Conservation (phyloP, 2,113 vertebrate species). For the Motacilla tschutschensis region DNA sequence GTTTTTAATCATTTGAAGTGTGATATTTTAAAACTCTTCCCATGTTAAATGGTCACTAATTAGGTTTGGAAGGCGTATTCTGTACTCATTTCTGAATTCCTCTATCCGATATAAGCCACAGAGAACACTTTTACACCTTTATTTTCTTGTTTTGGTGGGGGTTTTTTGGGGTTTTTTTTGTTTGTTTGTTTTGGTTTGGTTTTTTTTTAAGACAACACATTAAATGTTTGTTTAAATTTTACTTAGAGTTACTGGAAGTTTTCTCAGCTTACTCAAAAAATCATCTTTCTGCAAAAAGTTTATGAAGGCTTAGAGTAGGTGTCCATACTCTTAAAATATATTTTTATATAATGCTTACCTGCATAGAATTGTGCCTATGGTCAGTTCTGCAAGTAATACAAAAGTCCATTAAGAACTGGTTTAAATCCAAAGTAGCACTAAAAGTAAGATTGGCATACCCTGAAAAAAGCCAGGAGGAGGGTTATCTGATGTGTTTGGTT, state of each 20-base stretch:
- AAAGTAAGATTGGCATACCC: fast-evolving
- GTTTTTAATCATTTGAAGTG: neutral
- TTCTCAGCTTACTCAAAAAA: neutral
- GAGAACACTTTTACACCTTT: neutral
- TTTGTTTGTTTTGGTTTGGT: neutral
- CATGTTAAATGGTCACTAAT: neutral
- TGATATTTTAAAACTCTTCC: neutral
- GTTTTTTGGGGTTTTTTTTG: no score
- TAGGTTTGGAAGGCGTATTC: neutral
- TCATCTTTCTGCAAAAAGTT: neutral
- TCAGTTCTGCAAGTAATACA: neutral
- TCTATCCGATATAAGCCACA: neutral
- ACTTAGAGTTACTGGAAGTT: neutral
- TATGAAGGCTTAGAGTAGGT: neutral
- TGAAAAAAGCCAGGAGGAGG: neutral
- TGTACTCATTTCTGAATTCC: neutral
- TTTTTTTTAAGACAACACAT: neutral
- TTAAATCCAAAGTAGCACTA: neutral
- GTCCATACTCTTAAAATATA: neutral
- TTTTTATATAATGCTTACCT: neutral
- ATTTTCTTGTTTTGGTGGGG: neutral
- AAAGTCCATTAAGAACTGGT: neutral
- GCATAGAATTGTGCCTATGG: neutral
- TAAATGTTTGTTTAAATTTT: neutral
- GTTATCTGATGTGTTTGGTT: neutral